A percentile compares a stretch with the other conserved stretches of the same genome.
These are phyloP conservation scores for Brachionus koreanus DNA, from an alignment of 1,140 invertebrate species.

Conservation along the genomic window DNA sequence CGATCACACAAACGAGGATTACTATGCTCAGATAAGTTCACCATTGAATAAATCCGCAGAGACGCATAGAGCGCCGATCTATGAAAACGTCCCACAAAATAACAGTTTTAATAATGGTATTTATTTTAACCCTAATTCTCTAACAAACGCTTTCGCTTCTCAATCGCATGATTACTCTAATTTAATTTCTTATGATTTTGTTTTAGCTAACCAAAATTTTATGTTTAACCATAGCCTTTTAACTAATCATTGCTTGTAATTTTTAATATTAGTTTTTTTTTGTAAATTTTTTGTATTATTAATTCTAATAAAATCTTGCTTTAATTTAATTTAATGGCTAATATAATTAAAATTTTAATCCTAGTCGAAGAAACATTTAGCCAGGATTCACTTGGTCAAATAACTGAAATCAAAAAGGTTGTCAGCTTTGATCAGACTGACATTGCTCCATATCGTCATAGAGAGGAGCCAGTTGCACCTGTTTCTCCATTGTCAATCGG, in stretches of 20 bases:
- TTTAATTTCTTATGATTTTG: slow-evolving; percentile 2
- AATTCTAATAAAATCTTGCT: not conserved
- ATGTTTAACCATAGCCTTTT: not conserved
- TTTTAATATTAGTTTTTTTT: not conserved
- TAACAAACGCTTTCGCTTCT: not conserved
- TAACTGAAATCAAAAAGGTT: not conserved
- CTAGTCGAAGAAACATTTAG: not conserved
- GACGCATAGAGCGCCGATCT: not conserved
- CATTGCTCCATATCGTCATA: not conserved
- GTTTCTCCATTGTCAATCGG: not conserved
- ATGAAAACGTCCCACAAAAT: not conserved
- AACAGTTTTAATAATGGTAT: slow-evolving; percentile 36
- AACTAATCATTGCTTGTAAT: slow-evolving; percentile 3
- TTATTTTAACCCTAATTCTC: slow-evolving; percentile 23
- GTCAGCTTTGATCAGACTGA: not conserved
- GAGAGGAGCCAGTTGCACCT: not conserved
- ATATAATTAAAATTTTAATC: not conserved
- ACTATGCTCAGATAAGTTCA: not conserved
- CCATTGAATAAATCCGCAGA: not conserved
- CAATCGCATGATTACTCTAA: not conserved
- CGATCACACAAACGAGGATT: not conserved
- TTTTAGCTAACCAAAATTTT: slow-evolving; percentile 15
- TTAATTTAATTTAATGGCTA: not conserved
- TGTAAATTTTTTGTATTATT: not conserved
- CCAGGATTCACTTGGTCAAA: slow-evolving; percentile 8